These are phyloP conservation scores for Drosophila persimilis DNA, from an alignment of 1,140 invertebrate genomes.

Conservation along the genomic window DNA sequence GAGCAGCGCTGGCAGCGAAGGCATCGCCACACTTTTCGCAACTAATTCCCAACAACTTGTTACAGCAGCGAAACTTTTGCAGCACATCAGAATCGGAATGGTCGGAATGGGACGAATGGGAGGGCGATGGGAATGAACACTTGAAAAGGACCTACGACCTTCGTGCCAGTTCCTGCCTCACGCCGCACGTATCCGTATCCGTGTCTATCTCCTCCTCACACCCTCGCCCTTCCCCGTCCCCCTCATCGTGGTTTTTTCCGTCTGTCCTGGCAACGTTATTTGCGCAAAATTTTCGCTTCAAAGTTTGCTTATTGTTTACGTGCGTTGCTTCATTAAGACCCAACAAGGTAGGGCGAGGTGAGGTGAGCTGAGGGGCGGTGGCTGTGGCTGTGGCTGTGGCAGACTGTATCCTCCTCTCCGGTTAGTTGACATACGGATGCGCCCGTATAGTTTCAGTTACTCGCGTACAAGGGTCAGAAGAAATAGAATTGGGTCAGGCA, in stretches of 20 bases:
- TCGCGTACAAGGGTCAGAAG: conserved; percentile 14
- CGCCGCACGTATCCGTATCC: conserved; percentile 73
- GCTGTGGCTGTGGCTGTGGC: not conserved
- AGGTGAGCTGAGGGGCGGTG: not conserved
- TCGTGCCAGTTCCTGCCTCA: conserved; percentile 72
- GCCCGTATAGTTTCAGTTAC: conserved; percentile 40
- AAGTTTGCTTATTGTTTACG: conserved; percentile 81
- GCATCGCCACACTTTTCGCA: conserved; percentile 78
- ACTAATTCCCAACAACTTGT: conserved; percentile 78
- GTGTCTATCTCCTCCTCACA: conserved; percentile 42
- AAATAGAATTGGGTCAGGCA: conserved; percentile 75
- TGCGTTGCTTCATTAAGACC: conserved; percentile 80
- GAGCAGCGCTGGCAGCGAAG: conserved; percentile 32
- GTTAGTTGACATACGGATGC: conserved; percentile 62
- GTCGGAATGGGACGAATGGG: not conserved
- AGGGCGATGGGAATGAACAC: not conserved
- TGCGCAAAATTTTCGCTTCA: conserved; percentile 80
- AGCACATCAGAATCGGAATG: conserved; percentile 13
- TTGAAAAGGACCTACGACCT: conserved; percentile 54
- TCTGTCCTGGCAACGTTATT: conserved; percentile 63
- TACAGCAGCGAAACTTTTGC: conserved; percentile 72
- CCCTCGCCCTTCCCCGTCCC: not conserved
- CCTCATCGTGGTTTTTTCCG: conserved; percentile 3
- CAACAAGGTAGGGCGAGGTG: conserved; percentile 25
- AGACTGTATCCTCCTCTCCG: conserved; percentile 42